These are phyloP conservation scores for Polietes domitor DNA, from an alignment of 2,888 invertebrate species.

Conservation along the genomic window DNA sequence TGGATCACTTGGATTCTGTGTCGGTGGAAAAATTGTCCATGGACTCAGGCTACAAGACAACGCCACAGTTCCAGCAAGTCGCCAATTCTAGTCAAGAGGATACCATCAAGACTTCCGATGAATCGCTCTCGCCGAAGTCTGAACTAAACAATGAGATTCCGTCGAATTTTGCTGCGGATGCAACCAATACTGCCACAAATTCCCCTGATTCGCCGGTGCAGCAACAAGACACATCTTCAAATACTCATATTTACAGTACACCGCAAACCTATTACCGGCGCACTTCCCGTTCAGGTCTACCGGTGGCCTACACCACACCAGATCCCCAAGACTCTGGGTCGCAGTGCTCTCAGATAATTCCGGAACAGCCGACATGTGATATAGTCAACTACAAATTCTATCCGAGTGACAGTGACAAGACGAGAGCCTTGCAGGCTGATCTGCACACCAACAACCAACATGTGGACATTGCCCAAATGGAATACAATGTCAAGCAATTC, in stretches of 20 bases:
- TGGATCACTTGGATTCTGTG: conserved; percentile 77
- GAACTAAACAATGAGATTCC: conserved; percentile 68
- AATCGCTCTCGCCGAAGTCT: conserved; percentile 76
- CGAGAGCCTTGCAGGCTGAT: conserved; percentile 76
- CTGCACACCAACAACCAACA: conserved; percentile 78
- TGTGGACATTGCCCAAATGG: conserved; percentile 87
- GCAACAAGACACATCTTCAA: neutral
- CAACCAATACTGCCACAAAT: neutral
- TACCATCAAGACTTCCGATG: conserved; percentile 74
- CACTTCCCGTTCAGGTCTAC: conserved; percentile 76
- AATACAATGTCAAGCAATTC: conserved; percentile 89
- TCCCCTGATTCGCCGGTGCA: conserved; percentile 23
- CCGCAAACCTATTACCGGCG: conserved; percentile 76
- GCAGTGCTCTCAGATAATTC: conserved; percentile 62
- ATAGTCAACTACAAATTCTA: conserved; percentile 79
- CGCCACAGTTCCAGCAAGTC: conserved; percentile 73
- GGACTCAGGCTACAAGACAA: conserved; percentile 80
- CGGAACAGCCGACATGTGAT: conserved; percentile 78
- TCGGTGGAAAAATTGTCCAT: conserved; percentile 79
- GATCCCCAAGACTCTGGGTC: conserved; percentile 62
- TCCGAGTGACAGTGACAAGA: conserved; percentile 77
- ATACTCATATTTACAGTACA: conserved; percentile 50
- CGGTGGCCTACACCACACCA: conserved; percentile 74
- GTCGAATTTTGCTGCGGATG: conserved; percentile 36
- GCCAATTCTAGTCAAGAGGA: conserved; percentile 67